Percentiles rank a stretch among this genome's conserved stretches.
Conservation (phyloP, 1,140 invertebrate genomes). For the Coptotermes formosanus region DNA sequence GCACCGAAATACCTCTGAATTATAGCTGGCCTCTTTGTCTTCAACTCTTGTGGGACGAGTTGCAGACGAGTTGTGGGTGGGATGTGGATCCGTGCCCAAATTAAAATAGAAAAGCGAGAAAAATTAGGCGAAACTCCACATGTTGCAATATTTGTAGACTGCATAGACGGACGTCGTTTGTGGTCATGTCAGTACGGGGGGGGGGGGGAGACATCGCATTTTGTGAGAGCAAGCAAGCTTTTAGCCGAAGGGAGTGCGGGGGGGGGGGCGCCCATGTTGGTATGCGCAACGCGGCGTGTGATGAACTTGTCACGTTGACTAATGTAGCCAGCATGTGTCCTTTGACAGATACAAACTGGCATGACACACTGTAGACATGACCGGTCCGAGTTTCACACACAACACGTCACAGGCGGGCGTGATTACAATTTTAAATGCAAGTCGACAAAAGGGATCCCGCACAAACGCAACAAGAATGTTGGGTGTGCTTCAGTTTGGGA, state of each 20-base stretch:
- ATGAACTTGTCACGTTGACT: conserved; percentile 15
- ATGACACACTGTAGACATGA: neutral
- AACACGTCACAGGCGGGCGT: too few relatives aligned
- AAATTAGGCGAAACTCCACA: neutral
- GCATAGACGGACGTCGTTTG: neutral
- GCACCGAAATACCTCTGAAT: neutral
- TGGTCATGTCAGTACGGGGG: neutral
- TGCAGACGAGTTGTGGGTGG: neutral
- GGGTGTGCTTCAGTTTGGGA: too few relatives aligned
- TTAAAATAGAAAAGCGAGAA: neutral
- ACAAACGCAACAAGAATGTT: too few relatives aligned
- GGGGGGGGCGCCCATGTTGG: neutral
- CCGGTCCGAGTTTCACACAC: neutral
- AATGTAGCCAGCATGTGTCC: neutral
- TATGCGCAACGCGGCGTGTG: conserved; percentile 1
- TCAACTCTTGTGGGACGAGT: neutral
- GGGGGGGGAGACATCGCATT: neutral
- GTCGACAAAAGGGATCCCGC: too few relatives aligned
- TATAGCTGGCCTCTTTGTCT: neutral
- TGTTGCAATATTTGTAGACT: neutral
- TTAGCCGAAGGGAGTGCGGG: too few relatives aligned
- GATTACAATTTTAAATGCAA: too few relatives aligned
- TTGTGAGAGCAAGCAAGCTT: too few relatives aligned
- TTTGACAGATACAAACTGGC: conserved; percentile 8
- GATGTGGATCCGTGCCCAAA: neutral